phyloP scores from a whole-genome alignment of 2,113 vertebrate species.

The Pelecanoides urinatrix region DNA sequence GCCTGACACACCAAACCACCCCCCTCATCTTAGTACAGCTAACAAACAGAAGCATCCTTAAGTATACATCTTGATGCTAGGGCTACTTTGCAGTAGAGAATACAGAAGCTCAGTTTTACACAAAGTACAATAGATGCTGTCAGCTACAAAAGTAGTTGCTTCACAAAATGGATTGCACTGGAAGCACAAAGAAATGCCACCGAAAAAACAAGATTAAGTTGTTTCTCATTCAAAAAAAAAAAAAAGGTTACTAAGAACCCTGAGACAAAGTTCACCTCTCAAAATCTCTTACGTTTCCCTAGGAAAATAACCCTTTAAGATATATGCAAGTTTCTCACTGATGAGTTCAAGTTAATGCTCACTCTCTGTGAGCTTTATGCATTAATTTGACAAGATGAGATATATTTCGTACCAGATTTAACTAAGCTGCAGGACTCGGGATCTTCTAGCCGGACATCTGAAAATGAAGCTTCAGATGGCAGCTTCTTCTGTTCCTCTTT shows the following conservation, averaged over 20 bases:
- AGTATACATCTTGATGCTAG: background rate
- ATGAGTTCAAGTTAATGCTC: background rate
- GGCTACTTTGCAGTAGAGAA: background rate
- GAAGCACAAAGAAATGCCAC: background rate
- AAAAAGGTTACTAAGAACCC: background rate
- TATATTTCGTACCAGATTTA: constrained; percentile 76
- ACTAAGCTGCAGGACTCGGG: constrained; percentile 74
- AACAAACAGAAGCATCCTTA: background rate
- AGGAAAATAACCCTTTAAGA: background rate
- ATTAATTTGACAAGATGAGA: background rate
- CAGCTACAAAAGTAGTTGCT: background rate
- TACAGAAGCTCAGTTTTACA: background rate
- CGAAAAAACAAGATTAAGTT: background rate
- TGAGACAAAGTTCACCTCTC: background rate
- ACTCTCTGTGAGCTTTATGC: background rate
- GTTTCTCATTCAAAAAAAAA: background rate
- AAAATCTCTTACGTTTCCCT: background rate
- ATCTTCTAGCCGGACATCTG: constrained; percentile 88
- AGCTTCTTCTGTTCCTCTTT: constrained; percentile 92
- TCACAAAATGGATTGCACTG: background rate
- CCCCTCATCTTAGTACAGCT: background rate
- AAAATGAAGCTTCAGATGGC: constrained; percentile 81
- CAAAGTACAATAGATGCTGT: background rate
- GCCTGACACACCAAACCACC: background rate
- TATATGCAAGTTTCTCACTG: background rate